Evolutionary conservation across 37 sponge, comb jelly and placozoan genomes (phyloP).

Genomic region (Dysidea cf. avara): DNA sequence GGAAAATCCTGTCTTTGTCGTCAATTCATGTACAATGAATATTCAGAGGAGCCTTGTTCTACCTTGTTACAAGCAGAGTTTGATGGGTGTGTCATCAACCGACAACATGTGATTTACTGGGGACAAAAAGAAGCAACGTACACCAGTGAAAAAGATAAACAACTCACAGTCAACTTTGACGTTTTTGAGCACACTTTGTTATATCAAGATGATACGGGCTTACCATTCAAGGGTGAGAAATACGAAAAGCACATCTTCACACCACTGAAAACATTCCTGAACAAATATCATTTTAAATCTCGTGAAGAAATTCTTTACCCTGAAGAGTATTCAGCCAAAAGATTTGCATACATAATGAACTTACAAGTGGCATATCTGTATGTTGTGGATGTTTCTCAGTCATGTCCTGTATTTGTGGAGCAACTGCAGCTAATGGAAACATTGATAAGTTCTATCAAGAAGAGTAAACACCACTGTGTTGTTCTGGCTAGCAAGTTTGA

Average conservation of each 20-base stretch:
- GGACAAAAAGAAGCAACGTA: conserved; percentile 11
- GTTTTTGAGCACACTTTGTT: conserved; percentile 73
- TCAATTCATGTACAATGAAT: conserved; percentile 62
- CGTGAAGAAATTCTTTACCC: conserved; percentile 20
- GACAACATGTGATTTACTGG: conserved; percentile 68
- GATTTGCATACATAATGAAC: too few relatives aligned
- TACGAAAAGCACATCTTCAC: too few relatives aligned
- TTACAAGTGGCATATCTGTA: neutral
- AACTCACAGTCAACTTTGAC: conserved; percentile 14
- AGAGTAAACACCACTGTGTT: conserved; percentile 30
- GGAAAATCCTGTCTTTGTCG: conserved; percentile 79
- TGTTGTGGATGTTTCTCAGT: conserved; percentile 47
- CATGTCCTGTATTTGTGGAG: conserved; percentile 17
- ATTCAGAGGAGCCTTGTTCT: conserved; percentile 42
- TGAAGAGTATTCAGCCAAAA: neutral
- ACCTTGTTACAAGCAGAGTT: conserved; percentile 60
- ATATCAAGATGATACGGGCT: conserved; percentile 55
- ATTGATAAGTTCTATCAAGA: conserved; percentile 24
- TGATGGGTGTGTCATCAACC: conserved; percentile 39
- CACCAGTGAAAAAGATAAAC: neutral
- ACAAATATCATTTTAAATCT: conserved; percentile 50
- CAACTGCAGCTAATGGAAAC: conserved; percentile 27
- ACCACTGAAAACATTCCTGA: conserved; percentile 32
- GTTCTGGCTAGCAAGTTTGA: conserved; percentile 64
- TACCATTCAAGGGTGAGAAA: too few relatives aligned